These are phyloP conservation scores for Dascillus cervinus DNA, from an alignment of 2,888 invertebrate genomes.

Conservation along the genomic window DNA sequence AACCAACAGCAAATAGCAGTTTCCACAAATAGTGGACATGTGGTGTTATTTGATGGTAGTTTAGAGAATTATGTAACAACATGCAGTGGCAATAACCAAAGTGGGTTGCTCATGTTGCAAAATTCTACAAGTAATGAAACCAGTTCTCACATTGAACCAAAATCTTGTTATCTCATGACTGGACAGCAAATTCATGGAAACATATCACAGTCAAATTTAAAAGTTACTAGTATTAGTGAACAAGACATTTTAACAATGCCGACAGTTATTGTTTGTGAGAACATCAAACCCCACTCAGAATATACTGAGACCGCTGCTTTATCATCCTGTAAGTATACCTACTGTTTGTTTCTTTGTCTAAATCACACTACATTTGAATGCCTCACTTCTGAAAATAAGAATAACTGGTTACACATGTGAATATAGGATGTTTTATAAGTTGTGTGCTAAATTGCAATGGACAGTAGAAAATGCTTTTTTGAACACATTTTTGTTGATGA, in stretches of 20 bases:
- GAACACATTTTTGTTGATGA: too few relatives aligned
- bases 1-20: too few relatives aligned
- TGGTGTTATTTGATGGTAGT: background rate
- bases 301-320: too few relatives aligned
- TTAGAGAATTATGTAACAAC: background rate
- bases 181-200: conserved; percentile 17
- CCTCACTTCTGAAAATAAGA: too few relatives aligned
- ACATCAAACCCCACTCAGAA: too few relatives aligned
- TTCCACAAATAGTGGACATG: background rate
- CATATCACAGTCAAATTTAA: conserved; percentile 13
- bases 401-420: too few relatives aligned
- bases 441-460: too few relatives aligned
- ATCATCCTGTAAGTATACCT: too few relatives aligned
- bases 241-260: conserved; percentile 37
- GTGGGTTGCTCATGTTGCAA: conserved; percentile 20
- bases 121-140: conserved; percentile 6
- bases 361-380: too few relatives aligned
- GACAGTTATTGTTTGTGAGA: conserved; percentile 28
- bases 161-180: conserved; percentile 18
- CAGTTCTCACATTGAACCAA: conserved; percentile 8
- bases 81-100: conserved; percentile 6
- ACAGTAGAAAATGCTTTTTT: too few relatives aligned
- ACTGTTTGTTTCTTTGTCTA: too few relatives aligned
- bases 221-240: conserved; percentile 23
- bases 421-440: too few relatives aligned